phyloP scores from a whole-genome alignment of 2,113 vertebrate species.

The Pteruthius melanotis region DNA sequence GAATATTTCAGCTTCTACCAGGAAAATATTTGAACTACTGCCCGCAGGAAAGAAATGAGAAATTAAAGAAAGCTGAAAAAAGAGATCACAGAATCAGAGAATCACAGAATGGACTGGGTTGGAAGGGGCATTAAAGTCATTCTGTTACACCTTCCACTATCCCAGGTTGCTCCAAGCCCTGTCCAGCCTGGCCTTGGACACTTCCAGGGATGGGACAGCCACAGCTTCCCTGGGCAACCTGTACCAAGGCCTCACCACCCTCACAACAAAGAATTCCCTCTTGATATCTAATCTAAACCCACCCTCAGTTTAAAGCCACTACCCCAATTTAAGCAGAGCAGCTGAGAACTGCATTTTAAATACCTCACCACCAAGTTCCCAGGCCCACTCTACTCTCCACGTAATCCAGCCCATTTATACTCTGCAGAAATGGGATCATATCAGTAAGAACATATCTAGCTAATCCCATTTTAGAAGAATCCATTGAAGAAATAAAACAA shows the following conservation, averaged over 20 bases:
- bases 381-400: neutral
- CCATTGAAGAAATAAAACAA: neutral
- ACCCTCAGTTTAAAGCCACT: neutral
- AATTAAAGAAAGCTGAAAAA: neutral
- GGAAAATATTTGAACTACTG: neutral
- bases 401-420: neutral
- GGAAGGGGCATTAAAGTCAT: neutral
- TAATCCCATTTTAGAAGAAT: neutral
- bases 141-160: neutral
- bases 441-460: neutral
- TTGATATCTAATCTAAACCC: neutral
- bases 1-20: neutral
- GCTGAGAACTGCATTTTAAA: neutral
- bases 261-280: neutral
- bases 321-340: neutral
- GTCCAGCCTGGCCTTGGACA: neutral
- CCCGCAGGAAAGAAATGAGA: neutral
- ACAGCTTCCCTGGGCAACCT: fast-evolving
- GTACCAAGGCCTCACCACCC: neutral
- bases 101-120: neutral
- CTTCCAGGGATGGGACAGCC: neutral
- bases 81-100: neutral
- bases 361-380: neutral
- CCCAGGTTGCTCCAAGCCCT: fast-evolving
- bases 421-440: neutral